A percentile compares a stretch with the other conserved stretches of the same genome.
phyloP scores from a whole-genome alignment of 2,113 vertebrate genomes.

The Sander lucioperca region DNA sequence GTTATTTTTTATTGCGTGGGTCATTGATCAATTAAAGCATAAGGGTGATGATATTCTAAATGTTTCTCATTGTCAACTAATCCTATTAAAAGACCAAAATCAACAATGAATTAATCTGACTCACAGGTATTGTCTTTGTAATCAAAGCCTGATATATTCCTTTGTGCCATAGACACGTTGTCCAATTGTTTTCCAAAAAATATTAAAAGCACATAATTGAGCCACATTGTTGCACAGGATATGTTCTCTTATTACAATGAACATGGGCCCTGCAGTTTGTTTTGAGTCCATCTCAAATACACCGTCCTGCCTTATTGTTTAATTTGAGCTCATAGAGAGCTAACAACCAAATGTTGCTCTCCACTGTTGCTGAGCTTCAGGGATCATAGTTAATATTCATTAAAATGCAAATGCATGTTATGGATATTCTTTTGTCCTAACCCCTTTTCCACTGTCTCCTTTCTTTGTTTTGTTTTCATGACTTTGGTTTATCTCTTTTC shows the following conservation, averaged over 20 bases:
- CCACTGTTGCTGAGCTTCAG: not conserved
- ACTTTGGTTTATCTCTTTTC: not conserved
- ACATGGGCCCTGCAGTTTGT: not conserved
- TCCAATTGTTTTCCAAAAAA: not conserved
- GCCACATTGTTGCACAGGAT: not conserved
- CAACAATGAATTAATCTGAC: not conserved
- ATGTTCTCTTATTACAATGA: not conserved
- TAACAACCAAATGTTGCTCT: not conserved
- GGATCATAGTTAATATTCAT: constrained; percentile 12
- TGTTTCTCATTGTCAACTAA: not conserved
- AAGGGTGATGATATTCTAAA: not conserved
- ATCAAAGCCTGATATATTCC: not conserved
- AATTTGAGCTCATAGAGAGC: not conserved
- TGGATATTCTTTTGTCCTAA: constrained; percentile 8
- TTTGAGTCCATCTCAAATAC: not conserved
- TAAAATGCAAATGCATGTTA: constrained; percentile 35
- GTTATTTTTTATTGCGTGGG: not conserved
- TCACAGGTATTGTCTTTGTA: not conserved
- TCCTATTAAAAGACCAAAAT: not conserved
- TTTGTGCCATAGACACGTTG: not conserved
- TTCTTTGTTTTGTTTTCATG: not conserved
- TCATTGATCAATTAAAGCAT: not conserved
- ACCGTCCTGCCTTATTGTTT: not conserved
- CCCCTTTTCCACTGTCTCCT: not conserved
- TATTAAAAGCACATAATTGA: not conserved